Evolutionary conservation across 2,113 vertebrate species (phyloP), one percentile per base, ranked within the genome.

Genomic region (Kobus ellipsiprymnus): DNA sequence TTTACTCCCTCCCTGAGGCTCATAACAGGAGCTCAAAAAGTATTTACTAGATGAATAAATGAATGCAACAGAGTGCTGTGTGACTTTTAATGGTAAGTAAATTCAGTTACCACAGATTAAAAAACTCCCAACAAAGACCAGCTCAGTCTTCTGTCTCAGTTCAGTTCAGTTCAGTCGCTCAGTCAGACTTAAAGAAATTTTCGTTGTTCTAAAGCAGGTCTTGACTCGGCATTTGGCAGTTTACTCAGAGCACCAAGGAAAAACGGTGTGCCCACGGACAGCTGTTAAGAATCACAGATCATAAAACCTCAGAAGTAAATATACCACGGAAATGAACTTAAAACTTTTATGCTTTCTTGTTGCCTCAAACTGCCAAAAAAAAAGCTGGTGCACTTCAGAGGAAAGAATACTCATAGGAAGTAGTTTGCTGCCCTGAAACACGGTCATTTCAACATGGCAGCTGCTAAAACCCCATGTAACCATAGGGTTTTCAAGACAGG

Each of bases 361-460:
- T 83, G 86, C 89, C 91, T 95, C 86, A 77, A 74, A 95, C 59
- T 52, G 91, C n/a, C 55, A 84, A 62, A 87, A 94, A 94, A 93
- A 62, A 48, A 29, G 67, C 36, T 77, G 14, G 59, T 90, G 67
- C 19, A 52, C 91, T 96, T 96, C 40, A 90, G 77, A 90, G 57
- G 48, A 52, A 96, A 93, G 55, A 87, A 62, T 55, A 33, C 52
- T 46, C 87, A 80, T 13, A 95, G 96, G 44, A 92, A 88, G 90
- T 50, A 44, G 86, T 64, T 96, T 96, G 97, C 87, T 89, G 91
- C 46, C 95, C 77, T 77, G 64, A 97, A 97, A 95, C 74, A 19
- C 6, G 2, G 62, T 87, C 40, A 89, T 55, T 91, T 88, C 87
- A 94, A 85, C 90, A 94, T 36, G 88, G 60, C 94, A 97, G 92